Evolutionary conservation across 2,797 vertebrate genomes (phyloP).

Genomic region (Spizella passerina): DNA sequence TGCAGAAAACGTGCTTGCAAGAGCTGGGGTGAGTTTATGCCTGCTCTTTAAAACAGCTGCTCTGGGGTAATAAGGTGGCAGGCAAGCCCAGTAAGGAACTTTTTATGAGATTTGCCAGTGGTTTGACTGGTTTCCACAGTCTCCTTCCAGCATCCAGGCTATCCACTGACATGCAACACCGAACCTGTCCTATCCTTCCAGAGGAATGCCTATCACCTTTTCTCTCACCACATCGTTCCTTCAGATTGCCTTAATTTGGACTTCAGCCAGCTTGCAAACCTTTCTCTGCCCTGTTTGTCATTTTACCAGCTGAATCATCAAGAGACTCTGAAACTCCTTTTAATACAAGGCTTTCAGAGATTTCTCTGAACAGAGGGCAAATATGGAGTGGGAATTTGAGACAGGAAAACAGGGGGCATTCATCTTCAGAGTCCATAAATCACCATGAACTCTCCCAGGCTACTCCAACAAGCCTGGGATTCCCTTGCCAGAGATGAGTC

Average conservation of each 20-base stretch:
- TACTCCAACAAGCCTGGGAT: slow-evolving; percentile 6
- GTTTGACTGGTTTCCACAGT: not conserved
- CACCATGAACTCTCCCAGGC: slow-evolving; percentile 20
- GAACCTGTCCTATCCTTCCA: not conserved
- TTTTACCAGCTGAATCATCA: not conserved
- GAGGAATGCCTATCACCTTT: not conserved
- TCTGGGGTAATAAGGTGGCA: not conserved
- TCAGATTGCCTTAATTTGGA: not conserved
- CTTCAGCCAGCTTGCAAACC: slow-evolving; percentile 26
- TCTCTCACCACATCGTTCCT: not conserved
- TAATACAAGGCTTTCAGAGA: not conserved
- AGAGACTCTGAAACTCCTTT: not conserved
- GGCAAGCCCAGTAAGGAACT: not conserved
- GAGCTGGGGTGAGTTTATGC: not conserved
- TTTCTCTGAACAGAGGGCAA: not conserved
- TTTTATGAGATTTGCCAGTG: not conserved
- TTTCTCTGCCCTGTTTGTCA: not conserved
- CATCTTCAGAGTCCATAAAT: not conserved
- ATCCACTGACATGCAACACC: not conserved
- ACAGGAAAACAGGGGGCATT: not conserved
- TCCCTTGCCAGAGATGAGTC: slow-evolving; percentile 44
- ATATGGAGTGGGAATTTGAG: not conserved
- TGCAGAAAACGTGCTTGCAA: slow-evolving; percentile 20
- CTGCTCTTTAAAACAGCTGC: not conserved
- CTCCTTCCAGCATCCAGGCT: not conserved